These are phyloP conservation scores for Anolis apletophallus DNA, from an alignment of 2,797 vertebrate genomes.

Conservation along the genomic window DNA sequence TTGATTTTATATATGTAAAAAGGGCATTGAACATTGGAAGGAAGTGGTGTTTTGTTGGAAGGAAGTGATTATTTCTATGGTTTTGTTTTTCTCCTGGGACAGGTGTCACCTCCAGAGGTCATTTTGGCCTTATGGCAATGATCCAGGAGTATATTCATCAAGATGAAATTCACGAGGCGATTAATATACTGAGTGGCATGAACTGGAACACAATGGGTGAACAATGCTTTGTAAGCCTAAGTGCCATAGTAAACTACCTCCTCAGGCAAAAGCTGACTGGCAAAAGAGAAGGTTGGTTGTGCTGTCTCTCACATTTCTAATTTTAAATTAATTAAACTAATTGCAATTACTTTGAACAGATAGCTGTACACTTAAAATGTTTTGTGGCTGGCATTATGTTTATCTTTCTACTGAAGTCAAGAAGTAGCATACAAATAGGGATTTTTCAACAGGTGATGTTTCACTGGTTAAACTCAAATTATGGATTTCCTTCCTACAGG, in stretches of 20 bases:
- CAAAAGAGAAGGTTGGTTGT: constrained; percentile 84
- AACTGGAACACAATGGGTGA: constrained; percentile 89
- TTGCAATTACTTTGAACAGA: constrained; percentile 15
- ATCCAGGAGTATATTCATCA: constrained; percentile 88
- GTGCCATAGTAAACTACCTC: constrained; percentile 88
- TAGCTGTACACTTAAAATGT: background rate
- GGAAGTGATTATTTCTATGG: background rate
- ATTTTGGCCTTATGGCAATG: constrained; percentile 83
- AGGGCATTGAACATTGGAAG: constrained; percentile 33
- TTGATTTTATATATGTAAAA: constrained; percentile 1
- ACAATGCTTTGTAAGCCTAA: constrained; percentile 86
- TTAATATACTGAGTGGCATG: constrained; percentile 90
- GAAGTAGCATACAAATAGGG: background rate
- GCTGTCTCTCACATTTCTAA: constrained; percentile 13
- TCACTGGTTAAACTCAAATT: too few species aligned
- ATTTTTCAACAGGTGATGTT: background rate
- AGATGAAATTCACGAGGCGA: constrained; percentile 84
- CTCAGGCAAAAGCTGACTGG: constrained; percentile 89
- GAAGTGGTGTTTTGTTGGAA: constrained; percentile 30
- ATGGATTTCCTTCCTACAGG: too few species aligned
- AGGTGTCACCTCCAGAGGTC: constrained; percentile 87
- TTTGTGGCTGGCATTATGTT: background rate
- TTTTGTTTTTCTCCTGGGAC: constrained; percentile 60
- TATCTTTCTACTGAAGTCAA: background rate
- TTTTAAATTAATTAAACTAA: background rate